Evolutionary conservation across 2,113 vertebrate genomes (phyloP).

Genomic region (Sceloporus undulatus): DNA sequence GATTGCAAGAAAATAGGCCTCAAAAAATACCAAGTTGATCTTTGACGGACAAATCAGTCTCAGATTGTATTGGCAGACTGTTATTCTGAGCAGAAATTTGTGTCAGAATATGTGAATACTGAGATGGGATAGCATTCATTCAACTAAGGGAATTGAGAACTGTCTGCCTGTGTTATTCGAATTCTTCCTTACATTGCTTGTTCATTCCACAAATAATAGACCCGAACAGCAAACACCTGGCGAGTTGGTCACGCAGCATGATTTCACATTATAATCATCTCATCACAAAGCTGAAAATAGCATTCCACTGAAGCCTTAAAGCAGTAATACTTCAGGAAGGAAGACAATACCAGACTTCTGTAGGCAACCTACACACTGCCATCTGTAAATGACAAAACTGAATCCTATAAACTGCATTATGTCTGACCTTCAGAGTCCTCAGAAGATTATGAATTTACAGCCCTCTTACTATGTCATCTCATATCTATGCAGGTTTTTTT

Average conservation of each 20-base stretch:
- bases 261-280: constrained; percentile 78
- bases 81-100: not conserved
- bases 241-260: constrained; percentile 72
- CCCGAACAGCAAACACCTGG: constrained; percentile 74
- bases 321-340: constrained; percentile 67
- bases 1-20: not conserved
- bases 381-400: constrained; percentile 57
- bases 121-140: constrained; percentile 32
- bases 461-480: constrained; percentile 49
- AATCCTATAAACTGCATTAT: constrained; percentile 62
- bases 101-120: constrained; percentile 31
- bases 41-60: constrained; percentile 19
- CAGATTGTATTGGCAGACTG: constrained; percentile 29
- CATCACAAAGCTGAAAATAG: constrained; percentile 75
- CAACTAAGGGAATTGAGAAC: constrained; percentile 64
- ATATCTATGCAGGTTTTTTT: not conserved
- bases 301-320: constrained; percentile 56
- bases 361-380: constrained; percentile 68
- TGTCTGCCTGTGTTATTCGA: constrained; percentile 48
- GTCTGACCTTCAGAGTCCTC: constrained; percentile 51
- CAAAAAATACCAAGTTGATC: not conserved
- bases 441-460: constrained; percentile 23
- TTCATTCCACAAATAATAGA: constrained; percentile 69
- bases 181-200: constrained; percentile 50
- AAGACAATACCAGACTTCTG: constrained; percentile 74